Evolutionary conservation across 2,797 vertebrate genomes (phyloP).

Genomic region (Sus cebifrons): DNA sequence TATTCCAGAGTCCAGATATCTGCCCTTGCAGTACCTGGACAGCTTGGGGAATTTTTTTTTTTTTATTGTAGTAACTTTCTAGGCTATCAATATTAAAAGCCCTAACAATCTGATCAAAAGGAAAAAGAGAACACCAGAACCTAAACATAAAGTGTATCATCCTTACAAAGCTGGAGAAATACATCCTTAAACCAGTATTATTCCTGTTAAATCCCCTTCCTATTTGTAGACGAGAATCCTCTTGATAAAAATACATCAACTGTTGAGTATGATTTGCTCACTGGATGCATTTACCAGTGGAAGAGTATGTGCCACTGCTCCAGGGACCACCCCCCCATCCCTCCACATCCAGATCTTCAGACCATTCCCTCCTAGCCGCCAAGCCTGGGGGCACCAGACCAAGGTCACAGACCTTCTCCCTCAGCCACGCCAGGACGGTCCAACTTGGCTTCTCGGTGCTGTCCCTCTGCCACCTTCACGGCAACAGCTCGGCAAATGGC

Average conservation of each 20-base stretch:
- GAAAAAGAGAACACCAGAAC: slow-evolving; percentile 34
- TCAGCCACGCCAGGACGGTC: slow-evolving; percentile 86
- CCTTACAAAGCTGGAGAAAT: neutral
- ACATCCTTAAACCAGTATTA: neutral
- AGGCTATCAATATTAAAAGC: neutral
- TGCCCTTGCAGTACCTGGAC: neutral
- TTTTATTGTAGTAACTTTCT: neutral
- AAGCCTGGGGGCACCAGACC: accelerated
- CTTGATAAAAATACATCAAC: neutral
- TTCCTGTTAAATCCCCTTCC: neutral
- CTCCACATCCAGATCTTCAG: neutral
- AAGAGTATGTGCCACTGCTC: neutral
- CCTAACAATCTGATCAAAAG: neutral
- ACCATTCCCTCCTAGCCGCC: neutral
- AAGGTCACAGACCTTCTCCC: slow-evolving; percentile 89
- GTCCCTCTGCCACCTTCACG: slow-evolving; percentile 97
- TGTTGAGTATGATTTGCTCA: no score
- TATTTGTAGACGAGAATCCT: neutral
- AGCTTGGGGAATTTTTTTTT: neutral
- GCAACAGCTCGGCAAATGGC: slow-evolving; percentile 98
- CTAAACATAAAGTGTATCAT: neutral
- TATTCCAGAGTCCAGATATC: neutral
- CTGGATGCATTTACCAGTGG: neutral
- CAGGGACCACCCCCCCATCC: neutral
- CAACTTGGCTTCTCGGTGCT: slow-evolving; percentile 91